Conservation (phyloP, 2,888 invertebrate genomes). For the Melipona bicolor region DNA sequence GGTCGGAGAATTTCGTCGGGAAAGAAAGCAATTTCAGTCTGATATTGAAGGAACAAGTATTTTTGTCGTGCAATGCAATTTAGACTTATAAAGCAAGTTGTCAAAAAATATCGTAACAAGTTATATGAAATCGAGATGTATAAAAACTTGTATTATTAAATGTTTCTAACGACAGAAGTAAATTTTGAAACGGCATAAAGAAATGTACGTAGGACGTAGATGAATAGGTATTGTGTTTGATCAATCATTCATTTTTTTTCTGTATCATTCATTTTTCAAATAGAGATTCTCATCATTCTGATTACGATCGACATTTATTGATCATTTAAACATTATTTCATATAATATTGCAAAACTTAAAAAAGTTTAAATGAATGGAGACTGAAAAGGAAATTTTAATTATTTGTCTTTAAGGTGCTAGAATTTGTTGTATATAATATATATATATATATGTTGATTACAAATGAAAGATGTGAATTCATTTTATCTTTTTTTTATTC, state of each 20-base stretch:
- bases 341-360: background rate
- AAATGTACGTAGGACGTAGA: background rate
- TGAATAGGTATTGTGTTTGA: background rate
- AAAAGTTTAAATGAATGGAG: conserved; percentile 4
- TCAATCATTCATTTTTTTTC: background rate
- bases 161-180: background rate
- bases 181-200: background rate
- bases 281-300: conserved; percentile 12
- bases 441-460: conserved; percentile 67
- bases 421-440: conserved; percentile 68
- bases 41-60: background rate
- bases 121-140: background rate
- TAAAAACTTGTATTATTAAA: background rate
- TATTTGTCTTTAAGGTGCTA: conserved; percentile 26
- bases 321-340: background rate
- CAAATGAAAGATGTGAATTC: conserved; percentile 50
- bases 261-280: background rate
- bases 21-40: background rate
- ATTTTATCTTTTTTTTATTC: conserved; percentile 50
- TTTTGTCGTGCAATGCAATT: background rate
- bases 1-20: conserved; percentile 24
- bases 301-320: background rate
- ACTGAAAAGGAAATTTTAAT: conserved; percentile 21
- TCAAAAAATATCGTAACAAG: background rate
- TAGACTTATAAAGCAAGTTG: background rate